phyloP scores from a whole-genome alignment of 2,888 invertebrate species.

The Epinotia demarniana region DNA sequence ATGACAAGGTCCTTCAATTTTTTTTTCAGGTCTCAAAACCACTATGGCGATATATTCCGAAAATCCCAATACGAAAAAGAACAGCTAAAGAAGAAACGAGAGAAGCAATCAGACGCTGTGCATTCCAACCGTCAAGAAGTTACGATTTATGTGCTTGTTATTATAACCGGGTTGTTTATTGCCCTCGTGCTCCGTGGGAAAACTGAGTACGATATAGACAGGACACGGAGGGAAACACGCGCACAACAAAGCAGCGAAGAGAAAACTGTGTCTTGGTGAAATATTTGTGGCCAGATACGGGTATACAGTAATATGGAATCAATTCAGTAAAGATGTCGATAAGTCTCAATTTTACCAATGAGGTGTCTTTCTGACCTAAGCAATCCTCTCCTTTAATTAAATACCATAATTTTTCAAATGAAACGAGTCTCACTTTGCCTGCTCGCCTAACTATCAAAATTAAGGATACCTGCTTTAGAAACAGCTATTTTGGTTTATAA shows the following conservation, averaged over 20 bases:
- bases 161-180: conserved; percentile 58
- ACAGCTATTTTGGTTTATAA: too few relatives aligned
- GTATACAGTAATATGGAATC: neutral
- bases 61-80: conserved; percentile 64
- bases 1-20: neutral
- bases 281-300: neutral
- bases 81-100: conserved; percentile 53
- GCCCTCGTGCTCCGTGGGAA: conserved; percentile 60
- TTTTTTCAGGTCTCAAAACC: conserved; percentile 73
- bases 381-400: neutral
- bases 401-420: neutral
- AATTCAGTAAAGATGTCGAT: neutral
- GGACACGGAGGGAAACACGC: conserved; percentile 35
- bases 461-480: too few relatives aligned
- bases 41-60: conserved; percentile 77
- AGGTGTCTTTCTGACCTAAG: neutral
- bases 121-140: conserved; percentile 61
- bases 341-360: neutral
- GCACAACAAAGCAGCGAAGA: neutral
- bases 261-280: conserved; percentile 8
- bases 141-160: conserved; percentile 59
- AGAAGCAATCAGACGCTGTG: conserved; percentile 50
- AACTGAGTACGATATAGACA: conserved; percentile 65
- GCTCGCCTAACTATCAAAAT: too few relatives aligned
- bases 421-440: too few relatives aligned